phyloP scores from a whole-genome alignment of 2,888 invertebrate genomes.

The Didymodactylos carnosus region DNA sequence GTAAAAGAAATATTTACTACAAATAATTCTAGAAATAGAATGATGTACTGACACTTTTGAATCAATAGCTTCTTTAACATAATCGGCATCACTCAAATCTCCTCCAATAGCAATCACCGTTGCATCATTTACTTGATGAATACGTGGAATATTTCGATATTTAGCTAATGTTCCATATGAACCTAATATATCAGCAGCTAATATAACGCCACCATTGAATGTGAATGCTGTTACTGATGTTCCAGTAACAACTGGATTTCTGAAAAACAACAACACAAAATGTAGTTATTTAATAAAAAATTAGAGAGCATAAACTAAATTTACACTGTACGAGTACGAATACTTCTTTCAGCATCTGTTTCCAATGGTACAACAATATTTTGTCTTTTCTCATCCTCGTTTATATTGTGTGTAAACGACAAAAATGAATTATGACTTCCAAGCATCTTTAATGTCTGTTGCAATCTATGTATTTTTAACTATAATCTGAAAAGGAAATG shows the following conservation, averaged over 20 bases:
- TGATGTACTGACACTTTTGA: constrained; percentile 41
- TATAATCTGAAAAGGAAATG: too few species aligned
- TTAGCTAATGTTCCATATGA: constrained; percentile 82
- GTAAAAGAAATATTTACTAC: constrained; percentile 14
- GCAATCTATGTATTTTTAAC: too few species aligned
- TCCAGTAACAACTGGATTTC: constrained; percentile 61
- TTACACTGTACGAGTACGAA: neutral
- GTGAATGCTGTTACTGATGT: constrained; percentile 70
- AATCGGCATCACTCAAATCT: constrained; percentile 91
- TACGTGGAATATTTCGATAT: constrained; percentile 50
- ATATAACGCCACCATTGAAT: constrained; percentile 65
- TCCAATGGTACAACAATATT: too few species aligned
- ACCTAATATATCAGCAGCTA: constrained; percentile 75
- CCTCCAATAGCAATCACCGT: constrained; percentile 74
- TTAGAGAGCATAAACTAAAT: neutral
- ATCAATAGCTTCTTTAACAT: constrained; percentile 58
- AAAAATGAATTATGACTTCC: too few species aligned
- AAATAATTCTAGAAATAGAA: constrained; percentile 15
- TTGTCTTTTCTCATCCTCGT: too few species aligned
- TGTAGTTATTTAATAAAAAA: neutral
- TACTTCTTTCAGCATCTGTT: neutral
- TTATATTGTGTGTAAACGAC: too few species aligned
- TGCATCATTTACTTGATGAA: constrained; percentile 67
- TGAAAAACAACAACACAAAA: neutral
- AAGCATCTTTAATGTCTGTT: too few species aligned